These are phyloP conservation scores for Poicephalus gulielmi DNA, from an alignment of 2,113 vertebrate genomes.

Conservation along the genomic window DNA sequence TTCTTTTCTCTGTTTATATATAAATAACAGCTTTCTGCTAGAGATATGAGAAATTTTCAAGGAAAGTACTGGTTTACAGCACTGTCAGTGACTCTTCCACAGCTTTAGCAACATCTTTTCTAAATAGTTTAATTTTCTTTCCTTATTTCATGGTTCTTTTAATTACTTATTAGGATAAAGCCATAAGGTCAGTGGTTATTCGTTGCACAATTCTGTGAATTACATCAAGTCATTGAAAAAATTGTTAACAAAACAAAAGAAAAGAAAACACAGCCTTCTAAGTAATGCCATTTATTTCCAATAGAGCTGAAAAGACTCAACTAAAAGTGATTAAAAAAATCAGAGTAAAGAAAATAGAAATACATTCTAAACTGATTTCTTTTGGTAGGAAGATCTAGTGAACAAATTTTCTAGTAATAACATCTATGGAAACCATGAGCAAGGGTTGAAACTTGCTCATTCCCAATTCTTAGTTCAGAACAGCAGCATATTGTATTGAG, in stretches of 20 bases:
- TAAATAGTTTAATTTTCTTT: conserved; percentile 17
- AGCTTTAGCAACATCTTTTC: conserved; percentile 34
- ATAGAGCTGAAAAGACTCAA: background rate
- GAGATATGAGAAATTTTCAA: background rate
- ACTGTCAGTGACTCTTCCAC: background rate
- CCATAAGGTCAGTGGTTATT: conserved; percentile 27
- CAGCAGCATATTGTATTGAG: background rate
- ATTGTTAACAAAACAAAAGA: background rate
- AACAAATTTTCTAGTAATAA: background rate
- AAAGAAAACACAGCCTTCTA: background rate
- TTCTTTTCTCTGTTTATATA: background rate
- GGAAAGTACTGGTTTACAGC: background rate
- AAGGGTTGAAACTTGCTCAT: background rate
- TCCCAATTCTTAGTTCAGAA: background rate
- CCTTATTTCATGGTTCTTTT: conserved; percentile 37
- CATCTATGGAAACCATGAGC: background rate
- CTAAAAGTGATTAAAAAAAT: background rate
- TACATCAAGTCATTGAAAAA: background rate
- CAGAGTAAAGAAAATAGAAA: background rate
- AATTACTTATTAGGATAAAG: conserved; percentile 54
- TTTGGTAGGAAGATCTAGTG: background rate
- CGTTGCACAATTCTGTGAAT: background rate
- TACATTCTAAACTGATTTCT: background rate
- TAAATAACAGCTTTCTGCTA: background rate
- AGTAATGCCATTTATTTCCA: background rate